Evolutionary conservation across 2,113 vertebrate species (phyloP).

Genomic region (Onychorhynchus coronatus): DNA sequence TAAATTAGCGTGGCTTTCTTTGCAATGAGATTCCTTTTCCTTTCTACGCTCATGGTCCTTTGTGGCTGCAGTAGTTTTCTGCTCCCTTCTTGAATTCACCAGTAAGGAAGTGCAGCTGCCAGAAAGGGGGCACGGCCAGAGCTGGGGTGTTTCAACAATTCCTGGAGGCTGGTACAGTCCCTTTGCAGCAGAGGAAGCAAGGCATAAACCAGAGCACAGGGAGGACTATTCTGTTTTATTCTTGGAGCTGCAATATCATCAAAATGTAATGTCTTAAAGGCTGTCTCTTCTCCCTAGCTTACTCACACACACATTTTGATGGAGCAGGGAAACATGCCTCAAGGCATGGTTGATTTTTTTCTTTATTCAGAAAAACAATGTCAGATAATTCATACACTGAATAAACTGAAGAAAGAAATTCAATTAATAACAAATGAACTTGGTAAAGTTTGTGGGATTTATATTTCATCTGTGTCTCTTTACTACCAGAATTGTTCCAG

Average conservation of each 20-base stretch:
- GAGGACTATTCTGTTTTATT: not conserved
- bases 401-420: slow-evolving; percentile 12
- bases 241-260: not conserved
- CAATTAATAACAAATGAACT: not conserved
- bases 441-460: not conserved
- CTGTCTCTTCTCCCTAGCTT: not conserved
- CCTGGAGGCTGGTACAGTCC: not conserved
- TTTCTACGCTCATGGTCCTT: not conserved
- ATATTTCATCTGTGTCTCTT: not conserved
- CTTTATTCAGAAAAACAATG: not conserved
- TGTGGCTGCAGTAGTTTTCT: not conserved
- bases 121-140: not conserved
- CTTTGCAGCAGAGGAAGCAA: not conserved
- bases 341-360: not conserved
- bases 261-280: not conserved
- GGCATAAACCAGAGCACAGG: not conserved
- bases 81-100: not conserved
- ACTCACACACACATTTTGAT: not conserved
- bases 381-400: not conserved
- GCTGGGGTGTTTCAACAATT: not conserved
- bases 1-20: not conserved
- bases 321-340: not conserved
- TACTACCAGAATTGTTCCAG: not conserved
- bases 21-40: not conserved
- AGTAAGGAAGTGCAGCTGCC: not conserved